A percentile compares a stretch with the other conserved stretches of the same genome.
Evolutionary conservation across 2,888 invertebrate genomes (phyloP).

Genomic region (Athalia cordata): DNA sequence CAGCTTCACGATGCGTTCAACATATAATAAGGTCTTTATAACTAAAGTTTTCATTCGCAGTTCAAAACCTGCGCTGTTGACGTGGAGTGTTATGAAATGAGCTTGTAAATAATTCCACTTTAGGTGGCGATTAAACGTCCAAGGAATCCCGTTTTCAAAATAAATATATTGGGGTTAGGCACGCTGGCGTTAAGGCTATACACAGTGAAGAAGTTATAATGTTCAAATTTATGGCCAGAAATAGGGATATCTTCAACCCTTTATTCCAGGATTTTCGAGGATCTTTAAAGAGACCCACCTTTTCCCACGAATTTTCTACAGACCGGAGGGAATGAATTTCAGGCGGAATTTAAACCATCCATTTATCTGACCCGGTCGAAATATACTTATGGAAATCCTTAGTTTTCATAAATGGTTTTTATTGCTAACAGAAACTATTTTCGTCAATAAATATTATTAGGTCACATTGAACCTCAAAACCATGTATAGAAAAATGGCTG

Average conservation of each 20-base stretch:
- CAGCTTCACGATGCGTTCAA: neutral
- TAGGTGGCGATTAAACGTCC: constrained; percentile 17
- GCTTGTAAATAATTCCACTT: neutral
- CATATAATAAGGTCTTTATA: neutral
- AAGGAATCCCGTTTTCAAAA: constrained; percentile 13
- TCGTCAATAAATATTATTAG: too few relatives aligned
- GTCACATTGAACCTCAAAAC: too few relatives aligned
- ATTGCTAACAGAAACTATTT: too few relatives aligned
- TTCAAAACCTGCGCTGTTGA: too few relatives aligned
- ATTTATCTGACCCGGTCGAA: neutral
- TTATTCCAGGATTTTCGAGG: constrained; percentile 26
- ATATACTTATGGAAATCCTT: neutral
- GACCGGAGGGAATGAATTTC: constrained; percentile 4
- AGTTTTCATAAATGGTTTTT: neutral
- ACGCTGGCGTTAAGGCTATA: constrained; percentile 20
- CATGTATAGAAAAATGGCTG: too few relatives aligned
- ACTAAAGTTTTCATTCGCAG: too few relatives aligned
- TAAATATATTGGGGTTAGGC: constrained; percentile 31
- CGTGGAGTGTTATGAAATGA: too few relatives aligned
- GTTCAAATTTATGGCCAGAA: constrained; percentile 35
- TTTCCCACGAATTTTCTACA: constrained; percentile 23
- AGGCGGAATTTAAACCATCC: constrained; percentile 3
- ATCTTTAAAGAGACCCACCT: constrained; percentile 1
- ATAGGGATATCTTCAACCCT: constrained; percentile 19
- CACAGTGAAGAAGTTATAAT: constrained; percentile 32